Percentiles rank a stretch among this genome's conserved stretches.
Conservation (phyloP, 37 sponge, comb jelly and placozoan species). For the Bolinopsis microptera region DNA sequence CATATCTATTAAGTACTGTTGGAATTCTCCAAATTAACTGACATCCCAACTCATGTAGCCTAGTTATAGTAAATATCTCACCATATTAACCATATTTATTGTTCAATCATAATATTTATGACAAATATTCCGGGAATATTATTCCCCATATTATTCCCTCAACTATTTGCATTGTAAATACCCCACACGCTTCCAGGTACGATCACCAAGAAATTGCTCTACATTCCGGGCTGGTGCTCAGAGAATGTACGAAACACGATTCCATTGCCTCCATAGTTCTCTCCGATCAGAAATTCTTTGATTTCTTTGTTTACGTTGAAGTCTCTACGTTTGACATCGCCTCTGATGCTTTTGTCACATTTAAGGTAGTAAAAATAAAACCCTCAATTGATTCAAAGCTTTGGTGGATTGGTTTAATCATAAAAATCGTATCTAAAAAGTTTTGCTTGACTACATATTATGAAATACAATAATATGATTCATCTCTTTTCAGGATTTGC, state of each 20-base stretch:
- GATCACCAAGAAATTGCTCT: constrained; percentile 93
- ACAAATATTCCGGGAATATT: no score
- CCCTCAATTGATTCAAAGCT: neutral
- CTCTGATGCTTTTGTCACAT: constrained; percentile 94
- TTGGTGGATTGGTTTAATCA: neutral
- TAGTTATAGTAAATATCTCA: no score
- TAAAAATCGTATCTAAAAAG: no score
- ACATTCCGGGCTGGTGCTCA: constrained; percentile 93
- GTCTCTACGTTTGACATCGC: constrained; percentile 97
- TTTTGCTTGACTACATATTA: no score
- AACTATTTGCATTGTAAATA: no score
- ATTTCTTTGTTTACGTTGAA: constrained; percentile 90
- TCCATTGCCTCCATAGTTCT: constrained; percentile 82
- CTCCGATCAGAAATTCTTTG: constrained; percentile 76
- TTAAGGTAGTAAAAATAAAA: no score
- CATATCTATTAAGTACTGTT: no score
- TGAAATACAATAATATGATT: neutral
- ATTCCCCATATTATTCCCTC: no score
- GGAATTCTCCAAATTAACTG: no score
- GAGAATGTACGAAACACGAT: constrained; percentile 95
- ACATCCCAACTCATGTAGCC: no score
- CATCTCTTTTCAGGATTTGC: constrained; percentile 72
- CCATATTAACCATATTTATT: no score
- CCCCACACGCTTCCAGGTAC: constrained; percentile 79
- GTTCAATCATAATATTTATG: no score